Percentiles rank a stretch among this genome's conserved stretches.
Conservation (phyloP, 2,888 invertebrate genomes). For the Drepana falcataria region DNA sequence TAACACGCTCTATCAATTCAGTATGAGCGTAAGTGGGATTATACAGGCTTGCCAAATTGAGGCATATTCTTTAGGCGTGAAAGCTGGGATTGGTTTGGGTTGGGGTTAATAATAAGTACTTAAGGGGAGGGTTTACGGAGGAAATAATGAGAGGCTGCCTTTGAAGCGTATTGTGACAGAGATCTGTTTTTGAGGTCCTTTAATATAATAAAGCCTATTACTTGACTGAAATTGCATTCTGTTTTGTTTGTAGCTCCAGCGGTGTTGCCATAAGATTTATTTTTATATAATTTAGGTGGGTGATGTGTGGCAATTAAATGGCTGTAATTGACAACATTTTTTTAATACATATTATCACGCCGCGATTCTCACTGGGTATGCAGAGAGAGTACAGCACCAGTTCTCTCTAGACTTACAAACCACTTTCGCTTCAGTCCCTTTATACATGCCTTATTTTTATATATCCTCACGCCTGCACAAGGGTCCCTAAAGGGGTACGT, state of each 20-base stretch:
- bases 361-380: too few relatives aligned
- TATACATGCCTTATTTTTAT: too few relatives aligned
- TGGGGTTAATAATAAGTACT: conserved; percentile 59
- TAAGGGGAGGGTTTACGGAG: conserved; percentile 52
- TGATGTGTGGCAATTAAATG: too few relatives aligned
- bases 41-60: conserved; percentile 4
- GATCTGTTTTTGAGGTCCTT: conserved; percentile 51
- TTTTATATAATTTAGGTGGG: too few relatives aligned
- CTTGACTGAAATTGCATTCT: conserved; percentile 37
- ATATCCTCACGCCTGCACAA: too few relatives aligned
- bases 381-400: too few relatives aligned
- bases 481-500: too few relatives aligned
- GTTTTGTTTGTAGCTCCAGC: background rate
- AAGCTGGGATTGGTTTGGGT: conserved; percentile 36
- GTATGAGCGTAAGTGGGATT: conserved; percentile 40
- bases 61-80: conserved; percentile 3
- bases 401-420: too few relatives aligned
- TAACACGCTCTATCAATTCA: conserved; percentile 46
- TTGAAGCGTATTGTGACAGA: conserved; percentile 44
- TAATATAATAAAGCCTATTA: conserved; percentile 46
- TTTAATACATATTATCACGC: too few relatives aligned
- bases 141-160: conserved; percentile 53
- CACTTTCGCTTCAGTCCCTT: too few relatives aligned
- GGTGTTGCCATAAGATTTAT: background rate
- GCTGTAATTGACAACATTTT: too few relatives aligned